Base-by-base conservation (phyloP, 2,113 vertebrate genomes). In the Erpornis zantholeuca region DNA sequence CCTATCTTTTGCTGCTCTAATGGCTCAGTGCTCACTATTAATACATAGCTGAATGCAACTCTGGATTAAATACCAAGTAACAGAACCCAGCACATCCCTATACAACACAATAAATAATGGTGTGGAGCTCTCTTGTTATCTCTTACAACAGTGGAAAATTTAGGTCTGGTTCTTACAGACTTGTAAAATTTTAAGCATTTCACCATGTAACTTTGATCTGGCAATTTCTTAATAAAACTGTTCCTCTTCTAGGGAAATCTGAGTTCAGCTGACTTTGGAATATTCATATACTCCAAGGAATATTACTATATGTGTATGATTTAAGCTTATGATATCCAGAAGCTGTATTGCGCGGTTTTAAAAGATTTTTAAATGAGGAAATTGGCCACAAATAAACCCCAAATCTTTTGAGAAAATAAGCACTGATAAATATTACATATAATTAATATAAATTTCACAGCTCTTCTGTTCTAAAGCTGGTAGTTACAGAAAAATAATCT, bases 401-500 rank as follows among this genome's bases (percentile, higher is more conserved):
- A 82, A 78, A 92, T 17, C 22, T 68, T 82, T 77, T 72, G 47
- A 19, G 7, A 57, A 96, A 88, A 77, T 76, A 54, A 96, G 79
- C 7, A n/a, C 45, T 27, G 52, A 44, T 73, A 76, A 61, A 56
- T 52, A 56, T 70, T 60, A 75, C 13, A 38, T 59, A 69, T 54
- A 7, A 84, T 52, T 89, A 29, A 31, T 40, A 36, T 63, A 80
- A 63, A 65, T 77, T 94, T 85, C 66, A 85, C 52, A 45, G n/a
- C 11, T 47, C 11, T 88, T 88, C 76, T 54, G 24, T 50, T 40
- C 81, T 92, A 63, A 88, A 98, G 97, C 86, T 99, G 93, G 97
- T 98, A 81, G 86, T 98, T 93, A 98, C 97, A 92, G 94, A 97
- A 98, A 98, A 98, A 63, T 96, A 98, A 96, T 97, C 97, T 57